Evolutionary conservation across 2,113 vertebrate species (phyloP).

Genomic region (Rhinopomastus cyanomelas): DNA sequence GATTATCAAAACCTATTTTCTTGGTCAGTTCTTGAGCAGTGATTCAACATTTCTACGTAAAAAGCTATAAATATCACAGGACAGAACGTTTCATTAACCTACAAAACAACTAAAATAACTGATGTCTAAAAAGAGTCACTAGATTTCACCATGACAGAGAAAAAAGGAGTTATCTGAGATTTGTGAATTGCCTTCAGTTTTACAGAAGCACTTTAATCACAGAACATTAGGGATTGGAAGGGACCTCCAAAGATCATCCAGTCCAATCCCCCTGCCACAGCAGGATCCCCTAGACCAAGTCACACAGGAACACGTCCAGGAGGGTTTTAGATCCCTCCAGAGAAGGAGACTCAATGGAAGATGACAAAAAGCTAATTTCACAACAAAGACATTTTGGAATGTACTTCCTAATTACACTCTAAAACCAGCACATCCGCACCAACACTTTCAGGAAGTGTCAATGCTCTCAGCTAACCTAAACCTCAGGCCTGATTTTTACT

Average conservation of each 20-base stretch:
- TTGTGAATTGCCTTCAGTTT: background rate
- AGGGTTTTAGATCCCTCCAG: too few species aligned
- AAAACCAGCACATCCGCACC: background rate
- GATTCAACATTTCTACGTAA: background rate
- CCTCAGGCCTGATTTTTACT: background rate
- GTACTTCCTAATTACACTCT: background rate
- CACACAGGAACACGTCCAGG: too few species aligned
- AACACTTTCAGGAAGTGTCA: background rate
- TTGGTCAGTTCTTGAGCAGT: background rate
- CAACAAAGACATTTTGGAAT: background rate
- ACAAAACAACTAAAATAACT: background rate
- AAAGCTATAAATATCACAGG: background rate
- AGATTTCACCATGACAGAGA: background rate
- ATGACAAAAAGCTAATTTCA: background rate
- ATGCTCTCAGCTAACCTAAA: rapidly evolving
- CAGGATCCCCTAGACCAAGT: too few species aligned
- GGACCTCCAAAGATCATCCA: too few species aligned
- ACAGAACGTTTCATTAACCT: background rate
- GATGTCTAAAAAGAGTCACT: background rate
- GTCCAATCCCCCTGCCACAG: too few species aligned
- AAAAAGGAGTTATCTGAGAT: background rate
- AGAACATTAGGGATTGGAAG: too few species aligned
- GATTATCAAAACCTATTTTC: background rate
- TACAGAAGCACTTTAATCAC: background rate
- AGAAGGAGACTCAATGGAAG: too few species aligned